Conservation (phyloP, 2,888 invertebrate species). For the Rhabditoides inermis region DNA sequence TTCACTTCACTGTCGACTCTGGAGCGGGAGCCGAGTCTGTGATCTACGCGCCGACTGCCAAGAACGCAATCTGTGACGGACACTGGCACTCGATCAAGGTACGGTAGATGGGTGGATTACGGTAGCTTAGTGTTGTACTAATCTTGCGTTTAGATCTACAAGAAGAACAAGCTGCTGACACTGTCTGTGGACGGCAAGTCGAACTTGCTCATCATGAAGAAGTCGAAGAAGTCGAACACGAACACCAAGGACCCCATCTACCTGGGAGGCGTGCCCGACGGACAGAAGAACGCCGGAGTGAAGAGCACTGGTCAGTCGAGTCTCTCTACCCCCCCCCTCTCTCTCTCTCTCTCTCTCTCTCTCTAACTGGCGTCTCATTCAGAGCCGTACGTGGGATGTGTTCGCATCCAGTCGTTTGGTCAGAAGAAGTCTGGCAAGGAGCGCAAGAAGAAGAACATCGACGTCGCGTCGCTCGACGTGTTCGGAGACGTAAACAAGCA, state of each 20-base stretch:
- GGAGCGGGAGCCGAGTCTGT: slow-evolving; percentile 66
- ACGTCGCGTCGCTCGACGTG: slow-evolving; percentile 24
- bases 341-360: background rate
- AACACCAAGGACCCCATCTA: slow-evolving; percentile 77
- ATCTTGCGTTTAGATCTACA: slow-evolving; percentile 62
- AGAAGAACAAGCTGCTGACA: slow-evolving; percentile 80
- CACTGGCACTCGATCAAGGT: slow-evolving; percentile 76
- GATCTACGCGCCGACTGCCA: slow-evolving; percentile 17
- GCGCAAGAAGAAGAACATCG: slow-evolving; percentile 23
- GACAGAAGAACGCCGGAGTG: slow-evolving; percentile 33
- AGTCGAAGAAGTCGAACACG: slow-evolving; percentile 64
- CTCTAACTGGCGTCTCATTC: no score
- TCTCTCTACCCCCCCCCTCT: background rate
- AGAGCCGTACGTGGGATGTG: slow-evolving; percentile 48
- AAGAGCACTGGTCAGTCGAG: slow-evolving; percentile 6
- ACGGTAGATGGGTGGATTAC: background rate
- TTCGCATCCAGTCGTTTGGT: slow-evolving; percentile 39
- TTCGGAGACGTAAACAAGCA: slow-evolving; percentile 40
- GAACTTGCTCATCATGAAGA: slow-evolving; percentile 64
- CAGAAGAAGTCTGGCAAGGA: slow-evolving; percentile 23
- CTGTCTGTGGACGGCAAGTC: slow-evolving; percentile 75
- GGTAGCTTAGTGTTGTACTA: background rate
- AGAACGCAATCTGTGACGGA: slow-evolving; percentile 75
- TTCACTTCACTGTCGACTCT: slow-evolving; percentile 48
- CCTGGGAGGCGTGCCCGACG: slow-evolving; percentile 63